These are phyloP conservation scores for Nesogale talazaci DNA, from an alignment of 2,113 vertebrate species.

Conservation along the genomic window DNA sequence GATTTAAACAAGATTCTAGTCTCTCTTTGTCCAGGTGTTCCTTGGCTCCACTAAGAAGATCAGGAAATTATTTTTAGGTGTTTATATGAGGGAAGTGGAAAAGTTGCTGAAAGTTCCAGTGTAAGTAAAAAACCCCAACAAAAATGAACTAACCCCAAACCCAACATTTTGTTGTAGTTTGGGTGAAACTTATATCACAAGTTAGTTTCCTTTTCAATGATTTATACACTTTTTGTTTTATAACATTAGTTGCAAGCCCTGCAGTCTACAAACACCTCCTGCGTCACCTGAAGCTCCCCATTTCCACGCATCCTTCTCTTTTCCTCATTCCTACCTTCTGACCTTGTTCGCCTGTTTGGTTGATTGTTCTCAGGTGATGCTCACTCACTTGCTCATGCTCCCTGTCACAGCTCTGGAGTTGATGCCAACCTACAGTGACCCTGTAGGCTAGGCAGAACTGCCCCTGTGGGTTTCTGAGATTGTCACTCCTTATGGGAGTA, in stretches of 20 bases:
- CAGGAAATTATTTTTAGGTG: constrained; percentile 51
- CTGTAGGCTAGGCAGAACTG: too few relatives aligned
- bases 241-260: neutral
- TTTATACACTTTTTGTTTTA: neutral
- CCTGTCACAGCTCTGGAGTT: too few relatives aligned
- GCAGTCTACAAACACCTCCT: neutral
- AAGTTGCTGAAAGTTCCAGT: constrained; percentile 25
- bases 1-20: neutral
- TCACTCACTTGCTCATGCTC: neutral
- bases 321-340: neutral
- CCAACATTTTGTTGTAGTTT: neutral
- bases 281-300: neutral
- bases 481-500: too few relatives aligned
- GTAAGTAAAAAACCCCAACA: too few relatives aligned
- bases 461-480: too few relatives aligned
- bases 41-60: constrained; percentile 20
- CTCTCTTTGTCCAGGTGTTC: constrained; percentile 39
- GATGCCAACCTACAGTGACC: too few relatives aligned
- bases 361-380: neutral
- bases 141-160: too few relatives aligned
- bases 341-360: neutral
- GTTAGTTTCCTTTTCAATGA: neutral
- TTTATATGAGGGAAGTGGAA: constrained; percentile 57
- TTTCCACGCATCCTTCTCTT: neutral
- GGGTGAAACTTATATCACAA: neutral